phyloP scores from a whole-genome alignment of 2,888 invertebrate genomes.

The Digitonthophagus gazella region DNA sequence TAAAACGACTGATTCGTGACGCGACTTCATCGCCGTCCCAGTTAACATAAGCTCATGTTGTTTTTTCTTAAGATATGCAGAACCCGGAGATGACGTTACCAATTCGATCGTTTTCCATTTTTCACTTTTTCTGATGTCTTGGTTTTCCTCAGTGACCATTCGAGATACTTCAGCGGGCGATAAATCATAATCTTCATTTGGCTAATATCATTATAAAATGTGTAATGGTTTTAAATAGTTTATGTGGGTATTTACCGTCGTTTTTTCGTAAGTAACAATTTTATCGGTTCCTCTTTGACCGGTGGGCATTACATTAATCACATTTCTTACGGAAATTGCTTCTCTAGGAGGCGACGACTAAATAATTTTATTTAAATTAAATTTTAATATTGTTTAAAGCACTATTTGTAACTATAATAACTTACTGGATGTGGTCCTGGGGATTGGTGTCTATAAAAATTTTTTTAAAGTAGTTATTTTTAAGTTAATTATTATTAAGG shows the following conservation, averaged over 20 bases:
- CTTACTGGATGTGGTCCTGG: constrained; percentile 1
- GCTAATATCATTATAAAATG: neutral
- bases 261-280: constrained; percentile 32
- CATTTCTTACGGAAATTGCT: constrained; percentile 30
- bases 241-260: constrained; percentile 18
- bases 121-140: constrained; percentile 44
- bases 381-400: neutral
- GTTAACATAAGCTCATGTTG: constrained; percentile 36
- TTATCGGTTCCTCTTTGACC: constrained; percentile 27
- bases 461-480: too few relatives aligned
- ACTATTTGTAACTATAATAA: neutral
- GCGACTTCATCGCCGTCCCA: constrained; percentile 21
- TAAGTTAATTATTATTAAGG: too few relatives aligned
- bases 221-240: neutral
- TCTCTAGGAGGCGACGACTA: constrained; percentile 29
- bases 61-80: constrained; percentile 40
- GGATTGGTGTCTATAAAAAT: neutral
- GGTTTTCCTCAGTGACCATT: constrained; percentile 44
- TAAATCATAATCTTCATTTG: neutral
- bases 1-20: constrained; percentile 36
- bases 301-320: constrained; percentile 29
- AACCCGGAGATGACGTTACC: constrained; percentile 36
- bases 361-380: constrained; percentile 20
- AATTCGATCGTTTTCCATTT: constrained; percentile 44
- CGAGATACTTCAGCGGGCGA: constrained; percentile 38